Base-by-base conservation (phyloP, 2,888 invertebrate genomes). In the Spodoptera exigua region DNA sequence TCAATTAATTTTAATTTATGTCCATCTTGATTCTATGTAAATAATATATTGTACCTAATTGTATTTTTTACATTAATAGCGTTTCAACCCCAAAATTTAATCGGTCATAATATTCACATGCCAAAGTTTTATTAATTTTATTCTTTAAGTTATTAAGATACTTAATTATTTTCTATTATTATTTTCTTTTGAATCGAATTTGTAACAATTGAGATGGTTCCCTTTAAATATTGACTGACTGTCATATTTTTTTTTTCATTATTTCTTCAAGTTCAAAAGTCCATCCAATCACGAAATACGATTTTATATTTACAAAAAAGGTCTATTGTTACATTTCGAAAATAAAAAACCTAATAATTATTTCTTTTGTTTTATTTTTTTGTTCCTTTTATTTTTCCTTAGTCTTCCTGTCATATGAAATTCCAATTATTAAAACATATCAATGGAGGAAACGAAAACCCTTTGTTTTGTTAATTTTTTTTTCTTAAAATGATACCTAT, bases 91-190 rank as follows among this genome's bases (percentile, higher is more conserved):
- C 88, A 90, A 93, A 91, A 90, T 87, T 88, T 89, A 91, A 92
- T 93, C 91, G 92, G 93, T 91, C 89, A 90, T 91, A 93, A 91
- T 90, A 90, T 27, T 27, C 89, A 89, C 86, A 94, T 94, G 93
- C 94, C 94, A 94, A 94, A 94, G 94, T 94, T 93, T 91, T 90
- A 89, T 88, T 91, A 91, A 90, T 92, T 90, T 90, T 88, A 89
- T 54, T 86, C 85, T 83, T 87, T 92, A 91, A 90, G 87, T 89
- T 92, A 86, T 89, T 92, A 89, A 90, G 88, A 87, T 87, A 88
- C 79, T 88, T 89, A 84, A 80, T 84, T 81, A 86, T 86, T 85
- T 82, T 85, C 82, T 84, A 85, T 81, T 81, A 67, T 82, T 84
- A 27, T 85, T 84, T 82, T 79, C 74, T 78, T 79, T 81, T 75